phyloP scores from a whole-genome alignment of 2,797 vertebrate genomes.

The Notoglanidium macrostoma region DNA sequence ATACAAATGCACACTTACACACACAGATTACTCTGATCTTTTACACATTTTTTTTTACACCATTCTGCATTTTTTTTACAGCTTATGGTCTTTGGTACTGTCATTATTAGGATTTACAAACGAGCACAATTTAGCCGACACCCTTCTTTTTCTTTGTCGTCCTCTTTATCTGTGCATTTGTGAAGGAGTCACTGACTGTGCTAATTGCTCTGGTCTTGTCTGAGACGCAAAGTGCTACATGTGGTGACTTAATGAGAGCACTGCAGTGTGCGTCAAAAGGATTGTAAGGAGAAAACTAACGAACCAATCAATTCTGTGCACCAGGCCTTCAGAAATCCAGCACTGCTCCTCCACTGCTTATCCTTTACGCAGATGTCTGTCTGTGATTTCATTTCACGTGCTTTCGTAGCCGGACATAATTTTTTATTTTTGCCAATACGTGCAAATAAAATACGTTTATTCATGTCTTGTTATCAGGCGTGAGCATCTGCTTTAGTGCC shows the following conservation, averaged over 20 bases:
- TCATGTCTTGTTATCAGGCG: conserved; percentile 7
- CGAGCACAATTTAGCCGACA: conserved; percentile 25
- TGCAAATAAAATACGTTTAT: conserved; percentile 19
- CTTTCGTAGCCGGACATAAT: neutral
- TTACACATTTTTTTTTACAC: neutral
- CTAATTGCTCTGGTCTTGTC: conserved; percentile 61
- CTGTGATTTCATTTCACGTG: conserved; percentile 4
- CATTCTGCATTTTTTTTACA: neutral
- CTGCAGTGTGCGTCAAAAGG: conserved; percentile 50
- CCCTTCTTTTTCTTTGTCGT: conserved; percentile 42
- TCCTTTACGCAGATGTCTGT: neutral
- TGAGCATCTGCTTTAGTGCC: conserved; percentile 27
- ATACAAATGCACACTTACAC: conserved; percentile 40
- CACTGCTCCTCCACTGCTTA: neutral
- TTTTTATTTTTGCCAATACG: neutral
- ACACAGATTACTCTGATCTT: conserved; percentile 34
- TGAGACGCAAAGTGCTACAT: conserved; percentile 37
- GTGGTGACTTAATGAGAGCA: conserved; percentile 63
- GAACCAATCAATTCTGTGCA: conserved; percentile 29
- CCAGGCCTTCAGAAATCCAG: neutral
- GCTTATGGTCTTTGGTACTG: neutral
- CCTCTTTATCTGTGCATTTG: conserved; percentile 45
- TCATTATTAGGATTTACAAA: conserved; percentile 41
- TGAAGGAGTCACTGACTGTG: conserved; percentile 38
- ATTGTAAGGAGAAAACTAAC: conserved; percentile 48